These are phyloP conservation scores for Rugalucina vietnamica DNA, from an alignment of 2,888 invertebrate genomes.

Conservation along the genomic window DNA sequence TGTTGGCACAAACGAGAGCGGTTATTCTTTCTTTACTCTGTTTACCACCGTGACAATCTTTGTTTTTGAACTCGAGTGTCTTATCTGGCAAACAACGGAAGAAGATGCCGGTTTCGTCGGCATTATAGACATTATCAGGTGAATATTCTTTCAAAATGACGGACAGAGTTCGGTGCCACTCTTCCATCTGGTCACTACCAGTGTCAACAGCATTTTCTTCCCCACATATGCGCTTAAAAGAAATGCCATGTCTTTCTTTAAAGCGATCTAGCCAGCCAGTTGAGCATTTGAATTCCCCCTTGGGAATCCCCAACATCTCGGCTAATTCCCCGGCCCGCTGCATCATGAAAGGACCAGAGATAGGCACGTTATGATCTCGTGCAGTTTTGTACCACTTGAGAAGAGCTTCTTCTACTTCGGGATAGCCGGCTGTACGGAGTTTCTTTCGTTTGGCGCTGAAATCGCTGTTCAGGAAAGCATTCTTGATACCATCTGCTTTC, in stretches of 20 bases:
- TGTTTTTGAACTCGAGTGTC: neutral
- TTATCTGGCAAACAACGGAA: neutral
- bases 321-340: neutral
- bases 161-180: neutral
- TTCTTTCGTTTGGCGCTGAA: neutral
- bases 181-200: neutral
- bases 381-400: neutral
- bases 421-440: neutral
- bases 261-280: constrained; percentile 9
- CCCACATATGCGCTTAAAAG: neutral
- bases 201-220: neutral
- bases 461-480: neutral
- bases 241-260: neutral
- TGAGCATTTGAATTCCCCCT: neutral
- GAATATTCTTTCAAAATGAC: neutral
- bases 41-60: neutral
- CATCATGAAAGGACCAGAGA: neutral
- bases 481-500: too few relatives aligned
- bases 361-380: neutral
- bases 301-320: neutral
- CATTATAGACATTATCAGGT: neutral
- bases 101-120: neutral
- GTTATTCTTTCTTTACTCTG: constrained; percentile 60
- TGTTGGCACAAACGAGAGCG: constrained; percentile 56
- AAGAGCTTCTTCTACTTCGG: neutral